A percentile compares a stretch with the other conserved stretches of the same genome.
phyloP scores from a whole-genome alignment of 2,113 vertebrate species.

The Oryzias celebensis region DNA sequence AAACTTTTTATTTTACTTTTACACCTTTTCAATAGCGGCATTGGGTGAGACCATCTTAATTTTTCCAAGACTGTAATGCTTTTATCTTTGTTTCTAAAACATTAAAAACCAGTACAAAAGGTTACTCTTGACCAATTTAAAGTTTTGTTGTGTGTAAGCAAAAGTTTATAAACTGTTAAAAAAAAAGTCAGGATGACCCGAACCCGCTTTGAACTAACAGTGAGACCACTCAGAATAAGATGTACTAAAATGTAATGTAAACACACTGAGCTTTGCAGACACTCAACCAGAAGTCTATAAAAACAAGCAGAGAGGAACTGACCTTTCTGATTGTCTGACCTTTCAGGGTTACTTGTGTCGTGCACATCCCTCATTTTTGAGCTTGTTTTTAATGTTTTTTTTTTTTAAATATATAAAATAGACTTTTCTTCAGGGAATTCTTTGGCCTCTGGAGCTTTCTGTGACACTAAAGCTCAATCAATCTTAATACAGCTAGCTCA shows the following conservation, averaged over 20 bases:
- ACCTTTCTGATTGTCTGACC: background rate
- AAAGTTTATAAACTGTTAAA: conserved; percentile 5
- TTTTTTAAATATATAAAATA: background rate
- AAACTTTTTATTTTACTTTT: too few species aligned
- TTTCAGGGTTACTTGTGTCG: background rate
- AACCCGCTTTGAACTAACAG: background rate
- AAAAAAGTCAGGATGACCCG: conserved; percentile 5
- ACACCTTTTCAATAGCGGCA: too few species aligned
- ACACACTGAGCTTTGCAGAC: conserved; percentile 10
- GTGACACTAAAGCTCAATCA: background rate
- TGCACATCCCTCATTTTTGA: background rate
- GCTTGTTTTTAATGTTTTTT: background rate
- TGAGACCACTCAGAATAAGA: background rate
- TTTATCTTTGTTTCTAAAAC: too few species aligned
- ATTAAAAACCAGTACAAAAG: too few species aligned
- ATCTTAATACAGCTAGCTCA: background rate
- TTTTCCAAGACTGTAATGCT: too few species aligned
- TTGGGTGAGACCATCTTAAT: too few species aligned
- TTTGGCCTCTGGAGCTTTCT: background rate
- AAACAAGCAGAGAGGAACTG: background rate
- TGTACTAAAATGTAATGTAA: conserved; percentile 2
- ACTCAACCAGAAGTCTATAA: background rate
- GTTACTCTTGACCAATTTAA: too few species aligned
- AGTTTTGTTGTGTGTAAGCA: background rate
- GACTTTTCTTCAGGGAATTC: background rate